Evolutionary conservation across 2,113 vertebrate species (phyloP).

Genomic region (Caretta caretta): DNA sequence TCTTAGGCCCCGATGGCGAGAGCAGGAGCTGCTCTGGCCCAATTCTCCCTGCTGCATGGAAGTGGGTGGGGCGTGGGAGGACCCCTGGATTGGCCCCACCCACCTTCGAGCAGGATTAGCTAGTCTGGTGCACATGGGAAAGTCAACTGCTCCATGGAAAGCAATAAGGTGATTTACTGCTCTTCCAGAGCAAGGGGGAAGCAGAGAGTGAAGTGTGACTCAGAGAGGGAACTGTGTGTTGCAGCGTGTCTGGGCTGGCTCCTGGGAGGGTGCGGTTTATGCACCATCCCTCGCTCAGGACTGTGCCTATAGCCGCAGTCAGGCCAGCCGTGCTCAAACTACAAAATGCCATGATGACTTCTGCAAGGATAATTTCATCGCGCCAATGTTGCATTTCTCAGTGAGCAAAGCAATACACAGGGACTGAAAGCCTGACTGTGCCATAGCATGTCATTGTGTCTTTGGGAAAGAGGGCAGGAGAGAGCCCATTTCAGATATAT

Average conservation of each 20-base stretch:
- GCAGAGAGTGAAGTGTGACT: background rate
- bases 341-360: conserved; percentile 8
- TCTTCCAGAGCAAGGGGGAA: background rate
- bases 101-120: background rate
- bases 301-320: background rate
- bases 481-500: conserved; percentile 7
- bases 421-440: conserved; percentile 18
- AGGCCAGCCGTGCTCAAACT: background rate
- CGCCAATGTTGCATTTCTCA: conserved; percentile 31
- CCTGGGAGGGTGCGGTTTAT: background rate
- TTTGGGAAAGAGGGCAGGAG: background rate
- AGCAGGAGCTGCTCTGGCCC: background rate
- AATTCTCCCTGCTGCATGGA: background rate
- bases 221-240: background rate
- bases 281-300: background rate
- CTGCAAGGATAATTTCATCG: conserved; percentile 50
- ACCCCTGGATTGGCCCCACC: background rate
- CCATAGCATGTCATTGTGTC: conserved; percentile 13
- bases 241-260: background rate
- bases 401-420: conserved; percentile 11
- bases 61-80: background rate
- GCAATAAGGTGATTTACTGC: background rate
- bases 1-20: background rate
- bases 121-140: background rate
- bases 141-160: background rate